A percentile compares a stretch with the other conserved stretches of the same genome.
phyloP scores from a whole-genome alignment of 2,797 vertebrate genomes.

The Tapera naevia region DNA sequence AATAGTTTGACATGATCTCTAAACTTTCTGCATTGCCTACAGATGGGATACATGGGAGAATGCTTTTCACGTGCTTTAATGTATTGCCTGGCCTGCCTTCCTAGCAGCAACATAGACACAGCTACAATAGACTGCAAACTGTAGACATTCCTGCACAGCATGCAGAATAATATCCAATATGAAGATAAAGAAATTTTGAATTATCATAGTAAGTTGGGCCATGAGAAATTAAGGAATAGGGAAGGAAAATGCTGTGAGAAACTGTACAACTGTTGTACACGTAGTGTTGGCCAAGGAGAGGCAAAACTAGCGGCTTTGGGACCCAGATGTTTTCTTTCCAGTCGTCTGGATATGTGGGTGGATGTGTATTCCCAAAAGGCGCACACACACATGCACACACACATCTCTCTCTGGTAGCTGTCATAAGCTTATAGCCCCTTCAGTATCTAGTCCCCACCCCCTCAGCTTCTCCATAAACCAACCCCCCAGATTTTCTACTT shows the following conservation, averaged over 20 bases:
- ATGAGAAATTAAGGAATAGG: neutral
- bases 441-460: neutral
- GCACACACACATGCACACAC: fast-evolving
- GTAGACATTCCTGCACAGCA: neutral
- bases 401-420: neutral
- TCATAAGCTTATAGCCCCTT: neutral
- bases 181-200: neutral
- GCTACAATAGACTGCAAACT: neutral
- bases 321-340: neutral
- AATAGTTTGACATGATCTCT: neutral
- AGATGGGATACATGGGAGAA: neutral
- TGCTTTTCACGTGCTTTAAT: neutral
- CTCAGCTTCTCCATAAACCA: neutral
- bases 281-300: neutral
- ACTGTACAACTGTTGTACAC: neutral
- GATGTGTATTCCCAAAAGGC: neutral
- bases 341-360: neutral
- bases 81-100: neutral
- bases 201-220: neutral
- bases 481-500: neutral
- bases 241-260: neutral
- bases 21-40: neutral
- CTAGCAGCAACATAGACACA: neutral
- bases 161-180: neutral
- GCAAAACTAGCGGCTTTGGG: neutral